Conservation (phyloP, 1,140 invertebrate genomes). For the Drosophila subpulchrella region DNA sequence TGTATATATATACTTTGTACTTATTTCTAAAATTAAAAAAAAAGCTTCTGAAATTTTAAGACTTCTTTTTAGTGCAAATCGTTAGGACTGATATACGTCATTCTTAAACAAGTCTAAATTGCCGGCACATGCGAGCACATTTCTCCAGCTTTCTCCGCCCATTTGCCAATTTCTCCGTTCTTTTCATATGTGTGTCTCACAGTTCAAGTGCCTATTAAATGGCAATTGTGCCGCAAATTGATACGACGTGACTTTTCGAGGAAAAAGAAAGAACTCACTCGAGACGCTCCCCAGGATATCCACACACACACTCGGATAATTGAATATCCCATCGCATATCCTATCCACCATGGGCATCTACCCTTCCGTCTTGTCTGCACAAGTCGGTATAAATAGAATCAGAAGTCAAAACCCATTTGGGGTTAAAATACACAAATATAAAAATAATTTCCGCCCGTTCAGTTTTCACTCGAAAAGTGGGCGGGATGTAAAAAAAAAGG, state of each 20-base stretch:
- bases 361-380: conserved; percentile 7
- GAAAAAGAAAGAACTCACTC: conserved; percentile 69
- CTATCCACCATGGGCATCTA: conserved; percentile 15
- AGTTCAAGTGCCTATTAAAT: conserved; percentile 81
- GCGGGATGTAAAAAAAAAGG: conserved; percentile 9
- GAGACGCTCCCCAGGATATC: conserved; percentile 62
- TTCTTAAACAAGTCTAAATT: conserved; percentile 50
- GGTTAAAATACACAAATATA: conserved; percentile 72
- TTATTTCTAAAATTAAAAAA: too few species aligned
- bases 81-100: conserved; percentile 1
- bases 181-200: conserved; percentile 27
- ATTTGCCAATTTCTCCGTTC: not conserved
- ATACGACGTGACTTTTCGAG: conserved; percentile 80
- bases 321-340: conserved; percentile 59
- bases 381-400: conserved; percentile 66
- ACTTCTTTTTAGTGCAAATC: not conserved
- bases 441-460: conserved; percentile 70
- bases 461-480: conserved; percentile 7
- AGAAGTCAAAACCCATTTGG: conserved; percentile 63
- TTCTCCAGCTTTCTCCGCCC: not conserved
- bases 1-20: too few species aligned
- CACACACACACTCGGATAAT: conserved; percentile 55
- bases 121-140: conserved; percentile 51
- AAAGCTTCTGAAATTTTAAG: too few species aligned
- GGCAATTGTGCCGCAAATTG: conserved; percentile 81